Conservation (phyloP, 2,113 vertebrate genomes). For the Lophura nycthemera region DNA sequence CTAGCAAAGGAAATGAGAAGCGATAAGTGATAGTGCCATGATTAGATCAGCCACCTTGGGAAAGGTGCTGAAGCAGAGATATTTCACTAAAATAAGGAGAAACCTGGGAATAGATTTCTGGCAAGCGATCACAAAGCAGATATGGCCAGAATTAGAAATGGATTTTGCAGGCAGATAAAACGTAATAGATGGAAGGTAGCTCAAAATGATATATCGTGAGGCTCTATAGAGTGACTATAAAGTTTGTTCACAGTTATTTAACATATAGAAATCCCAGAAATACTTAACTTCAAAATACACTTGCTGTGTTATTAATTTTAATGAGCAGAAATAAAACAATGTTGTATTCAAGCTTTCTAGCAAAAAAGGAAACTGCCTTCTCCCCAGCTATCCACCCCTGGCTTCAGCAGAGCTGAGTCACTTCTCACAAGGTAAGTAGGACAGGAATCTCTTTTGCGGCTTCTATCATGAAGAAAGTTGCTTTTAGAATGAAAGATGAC, state of each 20-base stretch:
- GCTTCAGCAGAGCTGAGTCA: not conserved
- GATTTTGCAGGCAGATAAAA: constrained; percentile 81
- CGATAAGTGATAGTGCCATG: constrained; percentile 75
- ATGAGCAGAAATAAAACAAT: constrained; percentile 67
- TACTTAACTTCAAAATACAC: constrained; percentile 75
- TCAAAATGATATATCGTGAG: constrained; percentile 71
- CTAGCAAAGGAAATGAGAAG: constrained; percentile 78
- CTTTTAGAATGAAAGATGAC: not conserved
- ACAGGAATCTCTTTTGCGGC: not conserved
- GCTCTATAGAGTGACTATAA: constrained; percentile 55
- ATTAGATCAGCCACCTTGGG: constrained; percentile 83
- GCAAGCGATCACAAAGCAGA: constrained; percentile 73
- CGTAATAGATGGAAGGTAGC: constrained; percentile 71
- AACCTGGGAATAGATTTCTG: constrained; percentile 78
- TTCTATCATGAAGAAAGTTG: not conserved
- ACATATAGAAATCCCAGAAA: constrained; percentile 70
- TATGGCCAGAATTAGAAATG: constrained; percentile 80
- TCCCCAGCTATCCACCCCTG: not conserved
- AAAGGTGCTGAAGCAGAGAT: constrained; percentile 83
- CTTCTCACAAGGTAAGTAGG: not conserved
- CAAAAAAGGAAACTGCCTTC: not conserved
- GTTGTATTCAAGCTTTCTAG: constrained; percentile 33
- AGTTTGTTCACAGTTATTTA: constrained; percentile 75
- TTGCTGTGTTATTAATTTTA: constrained; percentile 55
- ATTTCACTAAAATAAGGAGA: constrained; percentile 81